Evolutionary conservation across 2,113 vertebrate genomes (phyloP).

Genomic region (Gasterosteus nipponicus): DNA sequence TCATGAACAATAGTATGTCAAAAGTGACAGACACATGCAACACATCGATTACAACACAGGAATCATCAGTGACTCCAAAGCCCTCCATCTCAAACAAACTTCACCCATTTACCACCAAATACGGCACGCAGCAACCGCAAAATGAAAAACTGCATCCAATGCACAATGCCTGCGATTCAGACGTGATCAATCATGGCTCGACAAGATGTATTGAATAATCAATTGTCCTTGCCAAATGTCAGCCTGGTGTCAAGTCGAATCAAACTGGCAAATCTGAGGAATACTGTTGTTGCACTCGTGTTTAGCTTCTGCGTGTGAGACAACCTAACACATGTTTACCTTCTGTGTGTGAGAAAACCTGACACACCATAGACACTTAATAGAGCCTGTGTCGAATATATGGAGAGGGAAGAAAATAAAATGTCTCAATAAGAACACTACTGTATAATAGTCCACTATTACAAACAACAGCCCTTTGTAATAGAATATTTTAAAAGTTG

Average conservation of each 20-base stretch:
- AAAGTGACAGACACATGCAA: slow-evolving; percentile 1
- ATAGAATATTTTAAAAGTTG: not conserved
- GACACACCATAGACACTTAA: not conserved
- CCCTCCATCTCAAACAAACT: slow-evolving; percentile 1
- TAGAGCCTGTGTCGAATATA: not conserved
- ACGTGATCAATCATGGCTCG: slow-evolving; percentile 45
- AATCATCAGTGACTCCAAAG: not conserved
- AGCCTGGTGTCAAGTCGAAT: slow-evolving; percentile 51
- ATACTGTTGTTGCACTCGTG: slow-evolving; percentile 35
- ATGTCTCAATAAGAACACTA: not conserved
- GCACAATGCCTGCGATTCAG: slow-evolving; percentile 37
- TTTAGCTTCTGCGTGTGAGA: slow-evolving; percentile 3
- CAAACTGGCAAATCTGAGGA: slow-evolving; percentile 48
- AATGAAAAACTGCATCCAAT: slow-evolving; percentile 26
- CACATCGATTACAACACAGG: not conserved
- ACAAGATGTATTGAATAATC: slow-evolving; percentile 63
- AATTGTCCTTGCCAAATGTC: slow-evolving; percentile 67
- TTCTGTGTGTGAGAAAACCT: not conserved
- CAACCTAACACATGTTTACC: slow-evolving; percentile 4
- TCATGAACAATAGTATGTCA: not conserved
- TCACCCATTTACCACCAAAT: not conserved
- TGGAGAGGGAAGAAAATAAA: not conserved
- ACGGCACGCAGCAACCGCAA: not conserved
- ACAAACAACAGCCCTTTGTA: not conserved
- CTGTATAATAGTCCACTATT: not conserved